Base-by-base conservation (phyloP, 2,888 invertebrate species). In the Megaustenia siamemsis region DNA sequence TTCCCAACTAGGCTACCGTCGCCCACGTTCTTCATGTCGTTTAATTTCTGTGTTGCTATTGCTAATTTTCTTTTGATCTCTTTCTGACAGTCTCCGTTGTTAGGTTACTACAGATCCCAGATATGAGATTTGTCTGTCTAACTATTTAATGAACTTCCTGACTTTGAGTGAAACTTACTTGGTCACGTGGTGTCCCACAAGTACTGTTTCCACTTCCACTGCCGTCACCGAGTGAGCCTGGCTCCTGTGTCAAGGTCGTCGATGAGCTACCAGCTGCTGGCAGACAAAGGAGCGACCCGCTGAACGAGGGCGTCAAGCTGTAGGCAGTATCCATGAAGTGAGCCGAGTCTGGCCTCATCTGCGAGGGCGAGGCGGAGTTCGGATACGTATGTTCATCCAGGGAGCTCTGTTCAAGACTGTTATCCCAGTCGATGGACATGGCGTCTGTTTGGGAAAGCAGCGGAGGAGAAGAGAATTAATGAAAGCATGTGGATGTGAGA, bases 381-480 rank as follows among this genome's bases (percentile, higher is more conserved):
- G 66, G 38, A 38, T 82, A 82, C 12, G 45, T 38, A 12, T 82
- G 82, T n/a, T 82, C 82, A 15, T 82, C 82, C 0, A 82, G 66
- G 18, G 76, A 63, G 21, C 43, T 56, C 3, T 53, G 83, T 24
- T 84, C 83, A 43, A 84, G 1, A 24, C 83, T 84, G 71, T 84
- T 78, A 73, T 84, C 83, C 83, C 83, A 84, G 43, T 84, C 83
- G 12, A 84, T 78, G 21, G 78, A 71, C 71, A 66, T 49, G 28
- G 49, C 56, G 40, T 84, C 79, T 84, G 82, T 0, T 1, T 10
- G n/a, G 35, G 45, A 45, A 32, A 43, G 15, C 2, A 56, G 28
- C 5, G 71, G 6, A 3, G n/a, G n/a, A n/a, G 38, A 18, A 68
- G 38, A 21, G 3, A 18, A 28, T 2, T 60, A 5, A 28, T n/a